Percentiles rank a stretch among this genome's conserved stretches.
Conservation (phyloP, 2,797 vertebrate genomes). For the Rousettus madagascariensis region DNA sequence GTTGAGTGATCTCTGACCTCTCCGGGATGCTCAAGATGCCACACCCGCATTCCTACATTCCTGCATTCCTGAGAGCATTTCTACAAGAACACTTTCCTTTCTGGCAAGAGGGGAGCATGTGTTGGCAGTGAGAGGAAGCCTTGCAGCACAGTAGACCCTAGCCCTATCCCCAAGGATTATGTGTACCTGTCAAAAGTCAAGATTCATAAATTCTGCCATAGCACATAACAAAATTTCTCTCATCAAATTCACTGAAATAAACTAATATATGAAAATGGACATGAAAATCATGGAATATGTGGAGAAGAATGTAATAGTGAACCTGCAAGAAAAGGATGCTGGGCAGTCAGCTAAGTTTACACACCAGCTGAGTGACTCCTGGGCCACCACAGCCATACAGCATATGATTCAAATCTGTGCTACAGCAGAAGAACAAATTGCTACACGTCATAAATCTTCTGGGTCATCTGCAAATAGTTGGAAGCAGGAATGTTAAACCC, state of each 20-base stretch:
- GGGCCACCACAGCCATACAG: neutral
- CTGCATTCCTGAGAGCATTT: neutral
- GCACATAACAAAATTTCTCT: neutral
- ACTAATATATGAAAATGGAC: neutral
- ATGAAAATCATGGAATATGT: neutral
- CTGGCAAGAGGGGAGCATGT: neutral
- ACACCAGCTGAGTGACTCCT: neutral
- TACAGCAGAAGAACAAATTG: conserved; percentile 53
- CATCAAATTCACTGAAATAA: neutral
- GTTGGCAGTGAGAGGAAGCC: neutral
- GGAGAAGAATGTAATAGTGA: neutral
- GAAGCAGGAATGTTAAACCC: conserved; percentile 52
- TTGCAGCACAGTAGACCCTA: neutral
- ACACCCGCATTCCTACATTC: neutral
- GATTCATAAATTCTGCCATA: neutral
- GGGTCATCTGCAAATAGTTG: conserved; percentile 66
- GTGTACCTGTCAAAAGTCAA: neutral
- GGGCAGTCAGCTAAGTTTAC: neutral
- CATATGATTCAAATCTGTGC: conserved; percentile 44
- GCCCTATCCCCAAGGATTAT: neutral
- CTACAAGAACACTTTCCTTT: neutral
- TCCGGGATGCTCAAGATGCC: neutral
- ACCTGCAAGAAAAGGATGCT: neutral
- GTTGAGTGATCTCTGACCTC: neutral
- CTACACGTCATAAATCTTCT: conserved; percentile 58